Evolutionary conservation across 2,113 vertebrate genomes (phyloP), one percentile per base, ranked within the genome.

Genomic region (Lipophrys pholis): DNA sequence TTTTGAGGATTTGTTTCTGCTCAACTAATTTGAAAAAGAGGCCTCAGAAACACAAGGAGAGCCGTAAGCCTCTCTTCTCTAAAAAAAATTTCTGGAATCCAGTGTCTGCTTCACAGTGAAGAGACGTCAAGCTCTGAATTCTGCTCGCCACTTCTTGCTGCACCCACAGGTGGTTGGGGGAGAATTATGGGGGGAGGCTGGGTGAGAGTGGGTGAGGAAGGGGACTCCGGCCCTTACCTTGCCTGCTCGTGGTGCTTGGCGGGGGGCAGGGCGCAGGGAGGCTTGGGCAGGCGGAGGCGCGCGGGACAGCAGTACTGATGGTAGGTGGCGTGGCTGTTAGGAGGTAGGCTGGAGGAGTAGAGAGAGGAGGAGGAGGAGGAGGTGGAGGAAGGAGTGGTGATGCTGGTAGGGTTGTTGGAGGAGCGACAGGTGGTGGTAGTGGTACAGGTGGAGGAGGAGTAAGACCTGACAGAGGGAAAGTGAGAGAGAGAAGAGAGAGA

Each of bases 241-340:
- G 94, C 93, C 95, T 95, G 95, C 93, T 95, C 91, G 86, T 89
- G 81, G 81, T 88, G 83, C 90, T 90, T 90, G 90, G 87, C 82
- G 52, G 93, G 92, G 92, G 93, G 94, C 93, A 95, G 93, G 65
- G 88, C 93, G 92, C 91, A 93, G 92, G 94, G 93, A 92, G 94
- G 95, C 94, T 93, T 93, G 94, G 94, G 94, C 93, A 94, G 95
- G 92, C 94, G 94, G 89, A 94, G 94, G 91, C 95, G 93, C 91
- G 95, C 93, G 90, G 95, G 94, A 90, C 95, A 96, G 95, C 95
- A 96, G 94, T 95, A 96, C 95, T 96, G 96, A 95, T 96, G 96
- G 91, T 95, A 95, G 94, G 93, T 94, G 93, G 94, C 93, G 94
- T 94, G 95, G 94, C 93, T 93, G 91, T 93, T 91, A 94, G 92